phyloP scores from a whole-genome alignment of 1,140 invertebrate species.

The Oscheius sp. region DNA sequence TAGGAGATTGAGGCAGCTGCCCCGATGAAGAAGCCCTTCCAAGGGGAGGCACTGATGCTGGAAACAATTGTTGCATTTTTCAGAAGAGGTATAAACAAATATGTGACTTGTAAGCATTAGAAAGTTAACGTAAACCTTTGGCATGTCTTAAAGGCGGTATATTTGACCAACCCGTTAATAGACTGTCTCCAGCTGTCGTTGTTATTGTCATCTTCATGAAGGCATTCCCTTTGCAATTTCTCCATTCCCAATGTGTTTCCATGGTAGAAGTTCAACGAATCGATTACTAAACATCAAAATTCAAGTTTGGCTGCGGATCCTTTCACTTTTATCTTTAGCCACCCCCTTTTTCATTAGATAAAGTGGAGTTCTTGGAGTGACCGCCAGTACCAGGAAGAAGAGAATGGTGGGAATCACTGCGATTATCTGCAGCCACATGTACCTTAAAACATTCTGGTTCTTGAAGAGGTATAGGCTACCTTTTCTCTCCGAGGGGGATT shows the following conservation, averaged over 20 bases:
- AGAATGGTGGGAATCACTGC: conserved; percentile 37
- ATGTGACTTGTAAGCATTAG: too few species aligned
- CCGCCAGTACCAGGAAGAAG: conserved; percentile 17
- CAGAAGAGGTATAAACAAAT: too few species aligned
- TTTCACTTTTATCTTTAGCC: conserved; percentile 1
- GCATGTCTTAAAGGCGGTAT: too few species aligned
- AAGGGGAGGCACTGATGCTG: too few species aligned
- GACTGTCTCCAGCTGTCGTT: too few species aligned
- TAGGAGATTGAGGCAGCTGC: conserved; percentile 34
- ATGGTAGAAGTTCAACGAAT: conserved; percentile 17
- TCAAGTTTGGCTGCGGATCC: background rate
- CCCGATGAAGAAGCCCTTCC: conserved; percentile 40
- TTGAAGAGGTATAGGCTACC: background rate
- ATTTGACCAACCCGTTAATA: too few species aligned
- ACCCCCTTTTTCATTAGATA: background rate
- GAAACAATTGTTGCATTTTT: too few species aligned
- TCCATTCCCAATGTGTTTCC: conserved; percentile 45
- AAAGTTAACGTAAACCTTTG: too few species aligned
- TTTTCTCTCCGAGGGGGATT: conserved; percentile 22
- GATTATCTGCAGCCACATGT: conserved; percentile 37
- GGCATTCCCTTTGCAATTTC: conserved; percentile 47
- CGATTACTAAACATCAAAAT: background rate
- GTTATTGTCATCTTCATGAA: background rate
- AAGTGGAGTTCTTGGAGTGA: conserved; percentile 15
- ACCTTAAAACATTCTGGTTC: background rate